phyloP scores from a whole-genome alignment of 1,140 invertebrate genomes.

The Heliconius eleuchia region DNA sequence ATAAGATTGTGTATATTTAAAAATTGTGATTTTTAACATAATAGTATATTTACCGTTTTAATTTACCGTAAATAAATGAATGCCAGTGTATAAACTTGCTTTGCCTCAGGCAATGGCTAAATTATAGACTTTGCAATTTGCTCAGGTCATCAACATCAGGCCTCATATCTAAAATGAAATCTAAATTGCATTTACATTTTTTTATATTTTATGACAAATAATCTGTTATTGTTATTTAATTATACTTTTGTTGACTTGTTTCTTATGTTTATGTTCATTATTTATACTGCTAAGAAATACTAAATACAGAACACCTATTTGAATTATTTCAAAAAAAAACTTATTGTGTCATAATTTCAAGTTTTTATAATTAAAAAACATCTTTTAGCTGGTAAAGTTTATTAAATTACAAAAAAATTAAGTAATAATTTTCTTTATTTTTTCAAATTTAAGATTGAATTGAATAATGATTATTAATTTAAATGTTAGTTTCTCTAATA shows the following conservation, averaged over 20 bases:
- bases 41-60: not conserved
- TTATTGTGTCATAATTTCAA: too few species aligned
- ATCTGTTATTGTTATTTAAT: not conserved
- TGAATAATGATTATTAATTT: too few species aligned
- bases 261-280: not conserved
- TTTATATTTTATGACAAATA: not conserved
- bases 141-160: not conserved
- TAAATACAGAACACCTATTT: not conserved
- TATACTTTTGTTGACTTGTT: not conserved
- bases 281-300: not conserved
- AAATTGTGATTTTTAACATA: not conserved
- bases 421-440: not conserved
- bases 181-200: conserved; percentile 11
- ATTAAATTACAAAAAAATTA: not conserved
- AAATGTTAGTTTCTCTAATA: not conserved
- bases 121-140: conserved; percentile 6
- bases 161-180: conserved; percentile 21
- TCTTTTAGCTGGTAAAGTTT: not conserved
- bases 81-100: not conserved
- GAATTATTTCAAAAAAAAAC: not conserved
- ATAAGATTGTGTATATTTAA: not conserved
- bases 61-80: conserved; percentile 2
- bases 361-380: not conserved
- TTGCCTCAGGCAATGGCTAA: not conserved
- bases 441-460: not conserved